Base-by-base conservation (phyloP, 1,140 invertebrate genomes). In the Eupeodes corollae region DNA sequence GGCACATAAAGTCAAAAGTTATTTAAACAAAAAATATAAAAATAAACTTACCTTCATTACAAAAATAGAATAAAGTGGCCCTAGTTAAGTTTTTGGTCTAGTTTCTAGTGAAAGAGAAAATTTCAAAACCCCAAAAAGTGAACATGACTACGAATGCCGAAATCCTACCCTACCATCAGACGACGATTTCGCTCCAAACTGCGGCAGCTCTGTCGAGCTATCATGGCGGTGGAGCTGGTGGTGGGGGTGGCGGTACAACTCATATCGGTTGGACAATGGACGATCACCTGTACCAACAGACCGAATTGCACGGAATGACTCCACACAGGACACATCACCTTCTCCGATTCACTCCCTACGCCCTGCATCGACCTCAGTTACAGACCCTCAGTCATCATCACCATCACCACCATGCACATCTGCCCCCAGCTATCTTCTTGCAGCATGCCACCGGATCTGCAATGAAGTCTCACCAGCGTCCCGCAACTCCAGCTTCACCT, bases 401-500 rank as follows among this genome's bases (percentile, higher is more conserved):
- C 39, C 13, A 12, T 21, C 42, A 18, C 21, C 42, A 12, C 39
- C 16, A 12, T 41, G 16, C 16, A 6, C 16, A 21, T 16, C 42
- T 63, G 50, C 61, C 59, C 13, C 63, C 60, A 44, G 57, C 61
- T 33, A 51, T 65, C 30, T 66, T 63, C n/a, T 51, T 66, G 44
- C 63, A 65, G 16, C 62, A 66, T 38, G 61, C 61, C 9, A 46
- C 51, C 1, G 46, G 49, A 13, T 47, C 47, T 3, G 48, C 54
- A 30, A 47, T 52, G 5, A 39, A 38, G 26, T 40, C 46, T 48
- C 54, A 56, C 35, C 59, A 61, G 50, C 63, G 80, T 76, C 71
- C 80, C 52, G 63, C 69, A 51, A 52, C 63, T 53, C 58, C 58
- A 46, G 57, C 59, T 33, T 62, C 60, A 47, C 57, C 62, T 19